Evolutionary conservation across 2,113 vertebrate species (phyloP), one percentile per base, ranked within the genome.

Genomic region (Macrotus californicus): DNA sequence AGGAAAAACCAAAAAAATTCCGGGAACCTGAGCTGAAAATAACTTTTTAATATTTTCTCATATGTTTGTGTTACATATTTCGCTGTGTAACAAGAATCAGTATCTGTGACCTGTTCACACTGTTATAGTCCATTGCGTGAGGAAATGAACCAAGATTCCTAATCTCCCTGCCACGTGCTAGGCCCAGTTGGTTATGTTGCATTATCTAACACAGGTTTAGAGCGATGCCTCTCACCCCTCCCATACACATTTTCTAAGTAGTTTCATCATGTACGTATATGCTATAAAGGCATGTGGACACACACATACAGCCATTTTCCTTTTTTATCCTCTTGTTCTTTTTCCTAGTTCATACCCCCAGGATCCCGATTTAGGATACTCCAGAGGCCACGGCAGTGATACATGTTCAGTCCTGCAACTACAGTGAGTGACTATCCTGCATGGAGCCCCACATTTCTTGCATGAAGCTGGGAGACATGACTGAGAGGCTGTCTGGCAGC

Each of bases 61-160:
- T 86, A 72, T 11, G 76, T 91, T 84, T 95, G 13, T 85, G 34
- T 73, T 52, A 89, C 14, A 9, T 64, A 81, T 77, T 94, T 66
- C 39, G 75, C 4, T 36, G 59, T 67, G 21, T 76, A 87, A 41
- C 24, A 80, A 29, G 24, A 18, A 75, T 83, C 39, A 67, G 41
- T 66, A 52, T 46, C 36, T 11, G 43, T 69, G 50, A 54, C 26
- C 81, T 85, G 24, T 43, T 96, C 43, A 64, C 36, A 79, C 9
- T n/a, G 79, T 84, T 73, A 69, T 3, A 64, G 21, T 48, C 93
- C 72, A 67, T 92, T 69, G 87, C n/a, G 46, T 36, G 52, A 92
- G 70, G 39, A 89, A 91, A 93, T 95, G 52, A 94, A 61, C 12
- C 48, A 84, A 64, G 8, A 73, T 87, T 89, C 36, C 34, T 88